Percentiles rank a stretch among this genome's conserved stretches.
phyloP scores from a whole-genome alignment of 2,888 invertebrate genomes.

The Sinopyrophorus schimmeli region DNA sequence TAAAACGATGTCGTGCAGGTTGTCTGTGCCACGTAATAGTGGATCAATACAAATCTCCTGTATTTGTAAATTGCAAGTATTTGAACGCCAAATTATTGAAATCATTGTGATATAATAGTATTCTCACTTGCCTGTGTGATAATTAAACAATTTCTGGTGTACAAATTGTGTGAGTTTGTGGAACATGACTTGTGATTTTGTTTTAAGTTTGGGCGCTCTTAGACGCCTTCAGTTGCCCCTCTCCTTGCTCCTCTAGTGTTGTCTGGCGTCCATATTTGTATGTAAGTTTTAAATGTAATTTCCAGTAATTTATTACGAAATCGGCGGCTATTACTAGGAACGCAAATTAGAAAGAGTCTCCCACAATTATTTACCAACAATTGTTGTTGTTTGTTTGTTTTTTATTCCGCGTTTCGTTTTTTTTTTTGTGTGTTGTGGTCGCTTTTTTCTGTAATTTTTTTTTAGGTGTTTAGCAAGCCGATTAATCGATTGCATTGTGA shows the following conservation, averaged over 20 bases:
- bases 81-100: conserved; percentile 55
- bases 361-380: too few relatives aligned
- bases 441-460: too few relatives aligned
- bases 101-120: conserved; percentile 57
- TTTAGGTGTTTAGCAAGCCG: too few relatives aligned
- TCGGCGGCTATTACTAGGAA: background rate
- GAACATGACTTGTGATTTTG: conserved; percentile 49
- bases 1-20: conserved; percentile 40
- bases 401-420: too few relatives aligned
- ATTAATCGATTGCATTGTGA: conserved; percentile 8
- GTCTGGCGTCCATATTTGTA: conserved; percentile 54
- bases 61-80: conserved; percentile 49
- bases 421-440: too few relatives aligned
- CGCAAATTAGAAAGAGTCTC: background rate
- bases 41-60: conserved; percentile 53
- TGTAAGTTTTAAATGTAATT: conserved; percentile 25
- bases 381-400: too few relatives aligned
- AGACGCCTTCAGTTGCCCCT: conserved; percentile 44
- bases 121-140: conserved; percentile 46
- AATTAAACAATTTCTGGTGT: conserved; percentile 33
- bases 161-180: conserved; percentile 31
- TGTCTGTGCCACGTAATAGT: conserved; percentile 53
- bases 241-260: conserved; percentile 43
- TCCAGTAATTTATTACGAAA: conserved; percentile 6
- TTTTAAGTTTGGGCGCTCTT: conserved; percentile 38